Evolutionary conservation across 2,888 invertebrate genomes (phyloP).

Genomic region (Ditylenchus weischeri): DNA sequence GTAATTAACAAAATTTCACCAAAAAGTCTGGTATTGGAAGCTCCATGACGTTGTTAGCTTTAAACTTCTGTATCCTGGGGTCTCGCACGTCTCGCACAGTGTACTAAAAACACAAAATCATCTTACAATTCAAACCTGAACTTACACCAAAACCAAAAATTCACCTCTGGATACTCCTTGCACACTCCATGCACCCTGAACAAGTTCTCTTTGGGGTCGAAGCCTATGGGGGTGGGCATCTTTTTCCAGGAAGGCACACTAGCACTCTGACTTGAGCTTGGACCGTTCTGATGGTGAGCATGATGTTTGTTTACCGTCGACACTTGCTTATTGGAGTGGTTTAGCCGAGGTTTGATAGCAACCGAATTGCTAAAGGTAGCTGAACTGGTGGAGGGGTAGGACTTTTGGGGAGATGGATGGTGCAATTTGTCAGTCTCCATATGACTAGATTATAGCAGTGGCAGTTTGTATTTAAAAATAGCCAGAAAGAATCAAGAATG

Average conservation of each 20-base stretch:
- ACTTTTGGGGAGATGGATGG: too few species aligned
- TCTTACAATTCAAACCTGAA: not conserved
- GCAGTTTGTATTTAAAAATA: too few species aligned
- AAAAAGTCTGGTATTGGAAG: conserved; percentile 21
- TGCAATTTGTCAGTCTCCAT: too few species aligned
- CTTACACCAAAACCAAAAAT: not conserved
- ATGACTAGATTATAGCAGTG: too few species aligned
- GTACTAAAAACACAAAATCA: conserved; percentile 16
- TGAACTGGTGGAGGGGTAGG: conserved; percentile 1
- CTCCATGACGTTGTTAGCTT: conserved; percentile 11
- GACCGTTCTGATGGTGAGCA: not conserved
- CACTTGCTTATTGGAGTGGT: too few species aligned
- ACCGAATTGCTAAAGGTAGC: too few species aligned
- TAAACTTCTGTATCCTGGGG: conserved; percentile 10
- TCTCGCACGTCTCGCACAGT: conserved; percentile 13
- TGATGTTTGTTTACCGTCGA: not conserved
- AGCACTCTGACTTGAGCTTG: not conserved
- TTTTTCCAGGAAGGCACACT: conserved; percentile 13
- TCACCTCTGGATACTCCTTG: conserved; percentile 20
- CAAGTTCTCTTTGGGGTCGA: conserved; percentile 10
- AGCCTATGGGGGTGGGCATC: conserved; percentile 9
- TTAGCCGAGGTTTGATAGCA: too few species aligned
- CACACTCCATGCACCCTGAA: conserved; percentile 24
- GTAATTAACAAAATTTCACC: conserved; percentile 2
- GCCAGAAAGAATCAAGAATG: too few species aligned